Percentiles rank a stretch among this genome's conserved stretches.
phyloP scores from a whole-genome alignment of 2,113 vertebrate species.

The Grammomys surdaster region DNA sequence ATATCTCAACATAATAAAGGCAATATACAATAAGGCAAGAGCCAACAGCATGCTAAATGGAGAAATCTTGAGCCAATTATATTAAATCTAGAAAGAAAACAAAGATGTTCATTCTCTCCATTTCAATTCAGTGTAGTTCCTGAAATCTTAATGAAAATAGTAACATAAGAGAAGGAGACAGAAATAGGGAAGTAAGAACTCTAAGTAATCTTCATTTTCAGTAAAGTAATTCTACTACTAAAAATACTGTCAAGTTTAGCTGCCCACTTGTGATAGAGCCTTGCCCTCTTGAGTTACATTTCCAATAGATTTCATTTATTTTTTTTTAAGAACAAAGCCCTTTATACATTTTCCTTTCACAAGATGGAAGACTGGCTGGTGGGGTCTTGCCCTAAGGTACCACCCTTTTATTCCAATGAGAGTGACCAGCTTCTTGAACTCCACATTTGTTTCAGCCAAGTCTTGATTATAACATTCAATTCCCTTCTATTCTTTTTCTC shows the following conservation, averaged over 20 bases:
- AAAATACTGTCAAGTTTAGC: not conserved
- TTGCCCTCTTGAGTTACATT: not conserved
- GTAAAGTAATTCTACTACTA: not conserved
- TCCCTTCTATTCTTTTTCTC: not conserved
- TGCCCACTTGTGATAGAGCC: not conserved
- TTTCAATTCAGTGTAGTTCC: not conserved
- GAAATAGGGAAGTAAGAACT: not conserved
- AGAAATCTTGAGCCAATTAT: not conserved
- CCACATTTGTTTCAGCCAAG: not conserved
- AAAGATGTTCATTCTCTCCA: not conserved
- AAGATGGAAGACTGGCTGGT: not conserved
- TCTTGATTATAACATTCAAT: not conserved
- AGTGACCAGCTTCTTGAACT: not conserved
- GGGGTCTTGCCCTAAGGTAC: not conserved
- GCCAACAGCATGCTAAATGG: not conserved
- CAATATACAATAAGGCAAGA: not conserved
- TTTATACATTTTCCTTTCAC: not conserved
- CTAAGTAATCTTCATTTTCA: not conserved
- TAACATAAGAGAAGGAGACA: not conserved
- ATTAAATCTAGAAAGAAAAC: not conserved
- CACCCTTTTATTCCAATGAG: not conserved
- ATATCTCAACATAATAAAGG: not conserved
- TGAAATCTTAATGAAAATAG: not conserved
- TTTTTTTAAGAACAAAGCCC: not conserved
- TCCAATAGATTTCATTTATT: not conserved